Evolutionary conservation across 2,113 vertebrate genomes (phyloP).

Genomic region (Lichenostomus cassidix): DNA sequence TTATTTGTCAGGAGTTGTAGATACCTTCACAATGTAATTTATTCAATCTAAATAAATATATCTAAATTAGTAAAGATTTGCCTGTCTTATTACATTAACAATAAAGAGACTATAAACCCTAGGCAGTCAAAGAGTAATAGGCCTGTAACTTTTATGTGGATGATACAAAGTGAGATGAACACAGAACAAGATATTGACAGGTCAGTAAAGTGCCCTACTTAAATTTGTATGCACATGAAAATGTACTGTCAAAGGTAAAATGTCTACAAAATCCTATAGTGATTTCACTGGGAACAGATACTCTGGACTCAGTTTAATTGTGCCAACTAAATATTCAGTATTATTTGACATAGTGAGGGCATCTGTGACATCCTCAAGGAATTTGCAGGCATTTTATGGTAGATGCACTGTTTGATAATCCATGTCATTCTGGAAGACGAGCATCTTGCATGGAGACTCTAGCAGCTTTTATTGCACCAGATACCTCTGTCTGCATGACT

Average conservation of each 20-base stretch:
- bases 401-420: background rate
- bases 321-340: background rate
- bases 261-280: background rate
- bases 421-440: background rate
- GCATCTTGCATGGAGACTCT: background rate
- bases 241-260: background rate
- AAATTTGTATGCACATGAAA: background rate
- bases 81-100: background rate
- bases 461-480: background rate
- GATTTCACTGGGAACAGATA: background rate
- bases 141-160: background rate
- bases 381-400: background rate
- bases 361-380: background rate
- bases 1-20: background rate
- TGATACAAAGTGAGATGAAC: background rate
- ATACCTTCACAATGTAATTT: background rate
- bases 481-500: background rate
- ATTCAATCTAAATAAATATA: background rate
- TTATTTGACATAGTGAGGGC: background rate
- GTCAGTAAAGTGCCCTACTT: background rate
- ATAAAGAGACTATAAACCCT: background rate
- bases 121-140: background rate
- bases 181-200: background rate
- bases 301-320: background rate
- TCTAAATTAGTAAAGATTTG: background rate